These are phyloP conservation scores for Scartelaos histophorus DNA, from an alignment of 2,113 vertebrate genomes.

Conservation along the genomic window DNA sequence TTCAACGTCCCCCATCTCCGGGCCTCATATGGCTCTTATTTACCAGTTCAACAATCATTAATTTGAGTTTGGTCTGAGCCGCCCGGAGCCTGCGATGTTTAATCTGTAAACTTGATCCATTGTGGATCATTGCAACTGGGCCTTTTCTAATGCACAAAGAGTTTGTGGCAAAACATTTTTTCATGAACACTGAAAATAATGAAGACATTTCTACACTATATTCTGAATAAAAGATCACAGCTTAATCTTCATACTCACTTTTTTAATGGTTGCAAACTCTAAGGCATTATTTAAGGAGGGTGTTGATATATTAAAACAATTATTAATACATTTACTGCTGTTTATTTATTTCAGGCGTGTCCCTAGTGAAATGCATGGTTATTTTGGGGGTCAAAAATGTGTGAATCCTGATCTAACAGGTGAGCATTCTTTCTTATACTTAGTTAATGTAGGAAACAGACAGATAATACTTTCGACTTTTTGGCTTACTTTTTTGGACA, in stretches of 20 bases:
- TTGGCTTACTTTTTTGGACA: too few species aligned
- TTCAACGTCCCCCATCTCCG: not conserved
- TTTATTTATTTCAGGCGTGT: too few species aligned
- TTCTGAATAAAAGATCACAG: not conserved
- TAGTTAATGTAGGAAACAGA: too few species aligned
- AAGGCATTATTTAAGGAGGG: too few species aligned
- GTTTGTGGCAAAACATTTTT: conserved; percentile 19
- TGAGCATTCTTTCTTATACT: too few species aligned
- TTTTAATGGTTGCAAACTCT: not conserved
- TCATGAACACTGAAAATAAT: conserved; percentile 18
- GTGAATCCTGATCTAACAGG: too few species aligned
- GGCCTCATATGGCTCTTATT: conserved; percentile 9
- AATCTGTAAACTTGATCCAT: conserved; percentile 51
- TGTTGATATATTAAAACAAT: too few species aligned
- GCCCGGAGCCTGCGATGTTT: conserved; percentile 49
- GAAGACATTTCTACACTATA: not conserved
- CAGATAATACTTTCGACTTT: too few species aligned
- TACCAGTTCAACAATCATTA: conserved; percentile 2
- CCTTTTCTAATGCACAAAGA: conserved; percentile 35
- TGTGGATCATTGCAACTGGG: conserved; percentile 34
- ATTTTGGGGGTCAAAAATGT: too few species aligned
- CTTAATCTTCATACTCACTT: not conserved
- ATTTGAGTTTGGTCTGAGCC: conserved; percentile 17
- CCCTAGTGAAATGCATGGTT: too few species aligned
- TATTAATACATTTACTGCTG: too few species aligned